Percentiles rank a stretch among this genome's conserved stretches.
These are phyloP conservation scores for Spilosoma lubricipeda DNA, from an alignment of 2,888 invertebrate species.

Conservation along the genomic window DNA sequence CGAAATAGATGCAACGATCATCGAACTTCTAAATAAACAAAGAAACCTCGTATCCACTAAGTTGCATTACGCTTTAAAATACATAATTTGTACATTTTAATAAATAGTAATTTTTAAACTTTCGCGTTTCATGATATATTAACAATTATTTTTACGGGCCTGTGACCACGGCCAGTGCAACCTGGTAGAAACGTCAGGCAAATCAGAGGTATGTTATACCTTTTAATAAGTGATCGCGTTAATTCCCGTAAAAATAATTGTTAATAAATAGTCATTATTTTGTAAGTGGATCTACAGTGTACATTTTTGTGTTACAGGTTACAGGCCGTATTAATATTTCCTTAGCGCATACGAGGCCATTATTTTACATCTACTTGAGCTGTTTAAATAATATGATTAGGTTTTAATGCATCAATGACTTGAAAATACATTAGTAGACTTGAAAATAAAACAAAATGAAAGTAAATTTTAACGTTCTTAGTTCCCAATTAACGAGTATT, in stretches of 20 bases:
- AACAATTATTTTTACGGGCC: no score
- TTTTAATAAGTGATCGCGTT: no score
- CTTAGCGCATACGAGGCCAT: slow-evolving; percentile 23
- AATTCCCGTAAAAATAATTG: no score
- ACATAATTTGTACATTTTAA: not conserved
- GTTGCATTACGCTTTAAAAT: not conserved
- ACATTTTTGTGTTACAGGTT: not conserved
- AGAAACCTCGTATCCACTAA: slow-evolving; percentile 10
- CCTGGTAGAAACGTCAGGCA: no score
- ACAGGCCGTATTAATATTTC: not conserved
- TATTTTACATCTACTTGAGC: slow-evolving; percentile 57
- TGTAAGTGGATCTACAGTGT: not conserved
- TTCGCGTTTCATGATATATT: no score
- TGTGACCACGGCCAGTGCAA: no score
- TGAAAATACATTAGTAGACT: slow-evolving; percentile 1
- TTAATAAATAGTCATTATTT: no score
- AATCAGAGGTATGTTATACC: no score
- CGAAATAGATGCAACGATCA: slow-evolving; percentile 81
- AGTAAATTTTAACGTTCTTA: not conserved
- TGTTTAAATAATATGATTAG: slow-evolving; percentile 29
- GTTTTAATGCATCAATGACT: slow-evolving; percentile 47
- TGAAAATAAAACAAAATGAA: not conserved
- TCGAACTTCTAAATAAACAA: slow-evolving; percentile 45
- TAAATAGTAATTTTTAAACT: no score
- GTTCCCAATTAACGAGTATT: not conserved